Evolutionary conservation across 1,140 invertebrate species (phyloP), one percentile per base, ranked within the genome.

Genomic region (Prorops nasuta): DNA sequence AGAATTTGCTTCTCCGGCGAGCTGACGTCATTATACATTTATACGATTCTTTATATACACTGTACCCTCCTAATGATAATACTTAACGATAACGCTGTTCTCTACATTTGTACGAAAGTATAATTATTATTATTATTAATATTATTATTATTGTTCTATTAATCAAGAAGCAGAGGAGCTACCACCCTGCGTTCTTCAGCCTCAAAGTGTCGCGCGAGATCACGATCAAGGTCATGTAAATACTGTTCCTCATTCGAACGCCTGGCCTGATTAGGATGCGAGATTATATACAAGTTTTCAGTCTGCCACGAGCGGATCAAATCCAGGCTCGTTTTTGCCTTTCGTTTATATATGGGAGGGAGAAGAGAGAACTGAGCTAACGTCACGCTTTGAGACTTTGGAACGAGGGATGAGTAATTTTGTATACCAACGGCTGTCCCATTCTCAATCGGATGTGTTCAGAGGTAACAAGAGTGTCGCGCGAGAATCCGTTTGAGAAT

Each of bases 1-100:
- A 60, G 56, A 65, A 66, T 61, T 72, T 66, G 76, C 76, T 78
- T 76, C 74, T 78, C 74, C 76, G 73, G 74, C 72, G 67, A 77
- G 76, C 76, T 74, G 70, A 67, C 72, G 68, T 67, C 65, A 71
- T 70, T 71, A 72, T 67, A 71, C 68, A 67, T 75, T 75, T 72
- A 70, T 71, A 75, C 63, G 60, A 72, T 67, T 68, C 64, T 73
- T 73, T 72, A 72, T 72, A 72, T 72, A 72, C 61, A 68, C 62
- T 69, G 60, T 74, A 74, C 66, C 71, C 69, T 69, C 64, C 63
- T 60, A 46, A 56, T 56, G 58, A 60, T 52, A 53, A 60, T 66
- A 67, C 63, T 69, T 70, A 60, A 62, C 51, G 44, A 63, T 61
- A 64, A 59, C 56, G 47, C 67, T 53, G 60, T 58, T 66, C 65